Evolutionary conservation across 2,888 invertebrate genomes (phyloP).

Genomic region (Spisula solida): DNA sequence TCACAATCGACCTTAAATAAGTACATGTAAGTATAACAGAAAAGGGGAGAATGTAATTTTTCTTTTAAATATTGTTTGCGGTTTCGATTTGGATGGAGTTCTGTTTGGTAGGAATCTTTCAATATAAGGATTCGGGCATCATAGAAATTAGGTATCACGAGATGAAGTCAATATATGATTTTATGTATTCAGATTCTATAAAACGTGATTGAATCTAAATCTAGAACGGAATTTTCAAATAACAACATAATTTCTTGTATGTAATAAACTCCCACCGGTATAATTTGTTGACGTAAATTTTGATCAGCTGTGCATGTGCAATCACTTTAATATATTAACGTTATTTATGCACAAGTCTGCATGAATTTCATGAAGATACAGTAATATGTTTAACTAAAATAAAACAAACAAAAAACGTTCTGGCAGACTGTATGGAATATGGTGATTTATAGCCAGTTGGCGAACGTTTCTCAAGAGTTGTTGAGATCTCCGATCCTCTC

Average conservation of each 20-base stretch:
- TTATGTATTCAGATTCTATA: too few relatives aligned
- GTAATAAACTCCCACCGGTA: background rate
- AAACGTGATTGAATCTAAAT: too few relatives aligned
- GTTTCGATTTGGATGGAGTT: too few relatives aligned
- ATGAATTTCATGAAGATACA: background rate
- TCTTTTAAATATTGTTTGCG: too few relatives aligned
- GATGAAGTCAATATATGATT: too few relatives aligned
- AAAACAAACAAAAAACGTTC: background rate
- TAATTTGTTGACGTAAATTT: background rate
- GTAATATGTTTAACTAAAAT: background rate
- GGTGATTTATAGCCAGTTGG: conserved; percentile 14
- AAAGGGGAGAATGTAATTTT: too few relatives aligned
- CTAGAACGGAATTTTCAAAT: background rate
- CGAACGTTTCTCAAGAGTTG: background rate
- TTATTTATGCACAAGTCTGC: background rate
- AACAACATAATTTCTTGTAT: conserved; percentile 7
- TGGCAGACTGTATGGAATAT: background rate
- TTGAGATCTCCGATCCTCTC: background rate
- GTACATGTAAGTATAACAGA: too few relatives aligned
- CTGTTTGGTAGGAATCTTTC: too few relatives aligned
- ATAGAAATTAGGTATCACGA: too few relatives aligned
- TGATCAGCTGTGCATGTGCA: background rate
- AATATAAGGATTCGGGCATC: too few relatives aligned
- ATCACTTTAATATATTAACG: background rate
- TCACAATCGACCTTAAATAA: too few relatives aligned